phyloP scores from a whole-genome alignment of 2,113 vertebrate species.

The Rhadina sibilatrix region DNA sequence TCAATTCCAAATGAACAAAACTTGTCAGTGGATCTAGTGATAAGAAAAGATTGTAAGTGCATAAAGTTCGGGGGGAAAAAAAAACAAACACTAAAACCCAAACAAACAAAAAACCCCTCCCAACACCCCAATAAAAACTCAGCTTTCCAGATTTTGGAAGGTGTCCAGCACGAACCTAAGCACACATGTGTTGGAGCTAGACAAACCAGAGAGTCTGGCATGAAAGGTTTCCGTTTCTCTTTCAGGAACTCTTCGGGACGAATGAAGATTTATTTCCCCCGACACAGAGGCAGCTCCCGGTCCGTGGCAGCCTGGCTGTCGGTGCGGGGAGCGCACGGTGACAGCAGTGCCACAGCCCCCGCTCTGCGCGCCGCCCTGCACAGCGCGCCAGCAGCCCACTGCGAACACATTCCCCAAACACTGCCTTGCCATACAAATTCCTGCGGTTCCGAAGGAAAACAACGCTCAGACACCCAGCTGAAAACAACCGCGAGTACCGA shows the following conservation, averaged over 20 bases:
- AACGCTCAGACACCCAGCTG: not conserved
- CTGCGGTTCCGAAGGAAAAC: not conserved
- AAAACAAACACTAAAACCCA: not conserved
- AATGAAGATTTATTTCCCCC: not conserved
- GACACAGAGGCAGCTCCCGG: not conserved
- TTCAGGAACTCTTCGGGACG: not conserved
- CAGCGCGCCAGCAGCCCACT: not conserved
- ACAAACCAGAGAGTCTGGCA: not conserved
- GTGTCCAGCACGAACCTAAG: not conserved
- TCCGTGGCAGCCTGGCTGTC: fast-evolving
- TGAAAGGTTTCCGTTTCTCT: not conserved
- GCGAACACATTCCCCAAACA: not conserved
- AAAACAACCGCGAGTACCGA: not conserved
- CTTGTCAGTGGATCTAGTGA: not conserved
- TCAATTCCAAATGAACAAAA: not conserved
- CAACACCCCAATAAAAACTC: not conserved
- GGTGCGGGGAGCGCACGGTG: fast-evolving
- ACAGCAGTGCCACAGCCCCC: not conserved
- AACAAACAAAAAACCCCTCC: not conserved
- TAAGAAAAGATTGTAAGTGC: not conserved
- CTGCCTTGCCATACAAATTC: not conserved
- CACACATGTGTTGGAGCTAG: not conserved
- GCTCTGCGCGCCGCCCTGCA: not conserved
- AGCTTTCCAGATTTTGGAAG: not conserved
- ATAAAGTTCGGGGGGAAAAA: not conserved